Conservation (phyloP, 1,140 invertebrate genomes). For the Scaptomyza pallida region DNA sequence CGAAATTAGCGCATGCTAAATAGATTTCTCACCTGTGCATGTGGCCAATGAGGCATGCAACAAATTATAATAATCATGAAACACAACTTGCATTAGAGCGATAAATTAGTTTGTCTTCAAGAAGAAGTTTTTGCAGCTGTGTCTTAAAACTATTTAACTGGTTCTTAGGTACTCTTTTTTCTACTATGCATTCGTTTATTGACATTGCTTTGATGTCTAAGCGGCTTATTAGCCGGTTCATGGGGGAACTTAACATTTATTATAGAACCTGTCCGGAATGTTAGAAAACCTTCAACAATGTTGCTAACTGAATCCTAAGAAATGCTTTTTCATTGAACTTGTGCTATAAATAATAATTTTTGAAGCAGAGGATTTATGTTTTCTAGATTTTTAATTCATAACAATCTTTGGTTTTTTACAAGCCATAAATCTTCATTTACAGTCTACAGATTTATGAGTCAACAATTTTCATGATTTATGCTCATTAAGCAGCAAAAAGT, state of each 20-base stretch:
- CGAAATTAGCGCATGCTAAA: constrained; percentile 42
- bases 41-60: constrained; percentile 64
- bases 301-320: background rate
- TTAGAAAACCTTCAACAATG: background rate
- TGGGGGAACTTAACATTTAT: constrained; percentile 1
- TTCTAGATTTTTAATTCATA: background rate
- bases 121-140: background rate
- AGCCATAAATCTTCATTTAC: background rate
- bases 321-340: background rate
- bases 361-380: no score
- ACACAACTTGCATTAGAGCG: constrained; percentile 49
- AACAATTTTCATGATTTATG: no score
- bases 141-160: constrained; percentile 15
- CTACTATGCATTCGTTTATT: constrained; percentile 28
- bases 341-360: background rate
- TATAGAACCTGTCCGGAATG: constrained; percentile 24
- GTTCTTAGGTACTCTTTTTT: constrained; percentile 33
- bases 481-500: no score
- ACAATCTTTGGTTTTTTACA: no score
- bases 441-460: background rate
- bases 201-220: constrained; percentile 22
- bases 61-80: constrained; percentile 27
- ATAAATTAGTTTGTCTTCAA: constrained; percentile 56
- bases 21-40: constrained; percentile 44
- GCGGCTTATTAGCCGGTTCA: constrained; percentile 34